Conservation (phyloP, 92 coral and sea anemone species). For the Isaurus tuberculatus region DNA sequence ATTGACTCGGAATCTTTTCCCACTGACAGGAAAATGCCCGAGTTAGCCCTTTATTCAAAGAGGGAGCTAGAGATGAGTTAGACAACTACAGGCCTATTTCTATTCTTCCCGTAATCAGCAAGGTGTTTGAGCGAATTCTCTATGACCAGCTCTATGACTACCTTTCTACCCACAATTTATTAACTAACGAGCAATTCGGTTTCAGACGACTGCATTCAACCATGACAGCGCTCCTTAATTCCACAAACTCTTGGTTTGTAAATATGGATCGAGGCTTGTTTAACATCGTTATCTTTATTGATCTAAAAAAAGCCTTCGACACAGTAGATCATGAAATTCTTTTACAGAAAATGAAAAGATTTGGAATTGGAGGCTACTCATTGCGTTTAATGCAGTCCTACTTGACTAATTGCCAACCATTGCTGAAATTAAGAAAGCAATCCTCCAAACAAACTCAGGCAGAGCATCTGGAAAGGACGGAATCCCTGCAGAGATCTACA, state of each 20-base stretch:
- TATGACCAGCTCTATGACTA: constrained; percentile 36
- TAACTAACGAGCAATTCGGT: constrained; percentile 26
- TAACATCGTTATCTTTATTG: too few relatives aligned
- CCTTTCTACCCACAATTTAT: constrained; percentile 28
- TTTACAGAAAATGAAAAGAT: too few relatives aligned
- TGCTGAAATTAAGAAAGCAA: constrained; percentile 48
- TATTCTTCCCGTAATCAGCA: constrained; percentile 20
- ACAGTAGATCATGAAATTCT: too few relatives aligned
- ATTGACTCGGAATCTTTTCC: constrained; percentile 38
- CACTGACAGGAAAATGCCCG: constrained; percentile 40
- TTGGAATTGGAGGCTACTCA: too few relatives aligned
- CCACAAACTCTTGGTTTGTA: too few relatives aligned
- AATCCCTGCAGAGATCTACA: too few relatives aligned
- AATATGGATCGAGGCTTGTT: too few relatives aligned
- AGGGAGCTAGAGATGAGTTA: constrained; percentile 33
- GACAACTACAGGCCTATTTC: too few relatives aligned
- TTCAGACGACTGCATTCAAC: constrained; percentile 43
- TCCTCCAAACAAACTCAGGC: too few relatives aligned
- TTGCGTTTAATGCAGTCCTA: too few relatives aligned
- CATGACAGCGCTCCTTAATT: constrained; percentile 13
- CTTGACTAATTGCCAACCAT: constrained; percentile 29
- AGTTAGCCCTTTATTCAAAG: constrained; percentile 41
- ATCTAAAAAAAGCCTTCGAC: too few relatives aligned
- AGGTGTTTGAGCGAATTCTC: constrained; percentile 13
- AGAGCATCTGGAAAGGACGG: too few relatives aligned